phyloP scores from a whole-genome alignment of 2,113 vertebrate species.

The Perca fluviatilis region DNA sequence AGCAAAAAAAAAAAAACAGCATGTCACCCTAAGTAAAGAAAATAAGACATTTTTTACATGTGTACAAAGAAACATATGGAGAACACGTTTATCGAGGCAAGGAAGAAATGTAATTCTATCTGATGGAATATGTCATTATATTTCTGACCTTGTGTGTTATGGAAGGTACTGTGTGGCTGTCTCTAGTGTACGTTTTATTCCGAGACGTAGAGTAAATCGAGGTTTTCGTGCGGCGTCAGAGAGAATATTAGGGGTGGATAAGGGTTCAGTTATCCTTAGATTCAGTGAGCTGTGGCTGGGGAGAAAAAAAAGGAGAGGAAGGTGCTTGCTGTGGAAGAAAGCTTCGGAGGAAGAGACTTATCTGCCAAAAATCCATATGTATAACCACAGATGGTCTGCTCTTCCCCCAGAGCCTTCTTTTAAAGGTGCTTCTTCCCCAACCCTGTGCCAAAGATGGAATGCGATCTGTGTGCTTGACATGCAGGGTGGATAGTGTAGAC shows the following conservation, averaged over 20 bases:
- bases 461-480: slow-evolving; percentile 59
- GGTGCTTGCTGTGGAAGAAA: slow-evolving; percentile 55
- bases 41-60: slow-evolving; percentile 61
- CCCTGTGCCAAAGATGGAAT: slow-evolving; percentile 65
- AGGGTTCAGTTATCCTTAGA: slow-evolving; percentile 53
- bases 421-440: slow-evolving; percentile 71
- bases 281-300: slow-evolving; percentile 49
- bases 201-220: slow-evolving; percentile 48
- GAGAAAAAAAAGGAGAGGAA: slow-evolving; percentile 30
- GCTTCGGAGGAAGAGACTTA: slow-evolving; percentile 66
- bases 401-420: slow-evolving; percentile 60
- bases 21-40: slow-evolving; percentile 65
- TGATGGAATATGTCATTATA: slow-evolving; percentile 67
- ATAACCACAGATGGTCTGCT: slow-evolving; percentile 65
- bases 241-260: slow-evolving; percentile 45
- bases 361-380: slow-evolving; percentile 74
- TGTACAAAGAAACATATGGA: slow-evolving; percentile 54
- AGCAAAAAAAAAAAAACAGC: slow-evolving; percentile 18
- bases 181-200: slow-evolving; percentile 42
- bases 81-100: slow-evolving; percentile 62
- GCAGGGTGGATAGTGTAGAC: slow-evolving; percentile 63
- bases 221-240: slow-evolving; percentile 29
- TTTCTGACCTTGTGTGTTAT: slow-evolving; percentile 76
- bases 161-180: slow-evolving; percentile 77
- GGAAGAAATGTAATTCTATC: slow-evolving; percentile 74